phyloP scores from a whole-genome alignment of 1,140 invertebrate species.

The Platyscapa corneri region DNA sequence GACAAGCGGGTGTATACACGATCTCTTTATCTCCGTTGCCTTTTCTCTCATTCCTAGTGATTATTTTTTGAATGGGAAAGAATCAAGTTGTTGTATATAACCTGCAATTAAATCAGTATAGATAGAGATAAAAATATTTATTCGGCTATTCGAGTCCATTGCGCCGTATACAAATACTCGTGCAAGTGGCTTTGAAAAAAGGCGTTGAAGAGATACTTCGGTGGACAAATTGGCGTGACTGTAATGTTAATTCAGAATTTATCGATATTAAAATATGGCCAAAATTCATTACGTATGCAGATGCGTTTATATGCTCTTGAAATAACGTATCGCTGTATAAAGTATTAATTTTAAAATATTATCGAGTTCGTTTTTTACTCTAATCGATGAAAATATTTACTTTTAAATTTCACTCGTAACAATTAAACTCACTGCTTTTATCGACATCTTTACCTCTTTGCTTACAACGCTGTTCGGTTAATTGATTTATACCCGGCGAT shows the following conservation, averaged over 20 bases:
- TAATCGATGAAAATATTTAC: too few relatives aligned
- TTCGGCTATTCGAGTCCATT: background rate
- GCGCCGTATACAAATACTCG: background rate
- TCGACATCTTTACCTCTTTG: background rate
- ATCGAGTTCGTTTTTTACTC: background rate
- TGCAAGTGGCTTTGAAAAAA: background rate
- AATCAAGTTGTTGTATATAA: background rate
- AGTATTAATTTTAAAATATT: background rate
- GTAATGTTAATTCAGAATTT: background rate
- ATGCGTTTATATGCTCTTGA: background rate
- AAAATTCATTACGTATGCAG: background rate
- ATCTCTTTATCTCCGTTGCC: too few relatives aligned
- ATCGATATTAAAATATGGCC: background rate
- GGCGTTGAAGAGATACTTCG: background rate
- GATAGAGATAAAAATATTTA: slow-evolving; percentile 4
- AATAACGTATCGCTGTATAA: background rate
- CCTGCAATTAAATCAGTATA: background rate
- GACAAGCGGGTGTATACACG: too few relatives aligned
- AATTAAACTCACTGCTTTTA: background rate
- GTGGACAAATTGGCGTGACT: background rate
- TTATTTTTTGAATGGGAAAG: too few relatives aligned
- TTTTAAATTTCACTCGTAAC: background rate
- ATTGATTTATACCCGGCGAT: background rate
- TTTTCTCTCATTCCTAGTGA: too few relatives aligned
- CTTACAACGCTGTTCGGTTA: background rate